Percentiles rank a stretch among this genome's conserved stretches.
phyloP scores from a whole-genome alignment of 2,888 invertebrate species.

The Beris morrisii region DNA sequence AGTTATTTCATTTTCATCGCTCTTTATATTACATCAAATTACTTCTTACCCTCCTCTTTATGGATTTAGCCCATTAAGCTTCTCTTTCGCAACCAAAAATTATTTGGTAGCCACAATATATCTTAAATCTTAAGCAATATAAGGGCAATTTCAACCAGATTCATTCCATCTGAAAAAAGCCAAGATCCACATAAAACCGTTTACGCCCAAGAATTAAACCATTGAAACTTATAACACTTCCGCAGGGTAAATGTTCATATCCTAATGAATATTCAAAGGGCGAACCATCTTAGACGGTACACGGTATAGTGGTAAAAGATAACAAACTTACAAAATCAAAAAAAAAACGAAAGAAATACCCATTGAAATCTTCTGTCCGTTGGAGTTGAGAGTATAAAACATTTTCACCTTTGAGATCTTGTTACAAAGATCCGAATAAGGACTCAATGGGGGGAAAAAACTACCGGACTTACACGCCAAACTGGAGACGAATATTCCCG shows the following conservation, averaged over 20 bases:
- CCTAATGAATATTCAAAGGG: constrained; percentile 29
- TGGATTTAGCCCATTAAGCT: constrained; percentile 17
- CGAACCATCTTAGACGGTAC: background rate
- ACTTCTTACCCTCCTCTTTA: constrained; percentile 11
- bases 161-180: background rate
- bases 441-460: constrained; percentile 14
- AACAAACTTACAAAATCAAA: constrained; percentile 4
- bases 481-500: constrained; percentile 38
- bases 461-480: constrained; percentile 38
- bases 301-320: background rate
- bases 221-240: constrained; percentile 19
- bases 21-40: no score
- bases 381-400: constrained; percentile 1
- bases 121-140: constrained; percentile 24
- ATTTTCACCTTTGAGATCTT: constrained; percentile 25
- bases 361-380: background rate
- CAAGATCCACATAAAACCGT: background rate
- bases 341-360: constrained; percentile 1
- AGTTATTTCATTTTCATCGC: no score
- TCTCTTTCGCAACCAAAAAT: constrained; percentile 32
- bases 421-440: constrained; percentile 6
- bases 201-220: background rate
- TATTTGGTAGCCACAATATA: constrained; percentile 35
- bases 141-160: background rate
- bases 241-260: constrained; percentile 12